Evolutionary conservation across 30 jellyfish, hydroid and myxozoan genomes (phyloP).

Genomic region (Turritopsis rubra): DNA sequence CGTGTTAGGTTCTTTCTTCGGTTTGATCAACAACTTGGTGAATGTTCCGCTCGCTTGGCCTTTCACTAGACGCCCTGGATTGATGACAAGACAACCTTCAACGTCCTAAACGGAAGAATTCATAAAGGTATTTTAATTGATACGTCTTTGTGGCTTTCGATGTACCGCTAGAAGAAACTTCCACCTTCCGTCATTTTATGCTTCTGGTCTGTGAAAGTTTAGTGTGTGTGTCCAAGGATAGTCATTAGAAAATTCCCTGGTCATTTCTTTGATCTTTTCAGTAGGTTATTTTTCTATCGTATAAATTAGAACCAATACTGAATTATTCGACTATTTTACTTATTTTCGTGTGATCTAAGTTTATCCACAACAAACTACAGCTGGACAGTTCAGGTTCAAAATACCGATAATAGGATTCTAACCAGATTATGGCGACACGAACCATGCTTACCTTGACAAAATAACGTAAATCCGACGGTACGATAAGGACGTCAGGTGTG

Average conservation of each 20-base stretch:
- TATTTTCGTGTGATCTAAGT: too few species aligned
- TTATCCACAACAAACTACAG: too few species aligned
- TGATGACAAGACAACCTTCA: constrained; percentile 75
- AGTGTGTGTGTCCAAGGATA: too few species aligned
- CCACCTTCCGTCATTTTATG: not conserved
- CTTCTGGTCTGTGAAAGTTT: not conserved
- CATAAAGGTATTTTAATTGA: not conserved
- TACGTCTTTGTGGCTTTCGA: too few species aligned
- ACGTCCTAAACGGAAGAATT: constrained; percentile 42
- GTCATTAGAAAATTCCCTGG: too few species aligned
- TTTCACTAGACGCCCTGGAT: constrained; percentile 90
- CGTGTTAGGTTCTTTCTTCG: constrained; percentile 39
- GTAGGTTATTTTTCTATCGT: too few species aligned
- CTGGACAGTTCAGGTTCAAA: too few species aligned
- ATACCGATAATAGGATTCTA: too few species aligned
- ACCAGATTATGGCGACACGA: too few species aligned
- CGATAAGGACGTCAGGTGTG: constrained; percentile 75
- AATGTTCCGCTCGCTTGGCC: constrained; percentile 93
- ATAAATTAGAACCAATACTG: too few species aligned
- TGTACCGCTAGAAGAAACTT: not conserved
- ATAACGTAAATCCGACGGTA: constrained; percentile 86
- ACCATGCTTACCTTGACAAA: constrained; percentile 71
- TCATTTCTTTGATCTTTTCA: too few species aligned
- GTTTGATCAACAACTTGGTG: constrained; percentile 51
- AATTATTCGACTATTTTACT: too few species aligned